Base-by-base conservation (phyloP, 2,797 vertebrate genomes). In the Orientallactaga sibirica region DNA sequence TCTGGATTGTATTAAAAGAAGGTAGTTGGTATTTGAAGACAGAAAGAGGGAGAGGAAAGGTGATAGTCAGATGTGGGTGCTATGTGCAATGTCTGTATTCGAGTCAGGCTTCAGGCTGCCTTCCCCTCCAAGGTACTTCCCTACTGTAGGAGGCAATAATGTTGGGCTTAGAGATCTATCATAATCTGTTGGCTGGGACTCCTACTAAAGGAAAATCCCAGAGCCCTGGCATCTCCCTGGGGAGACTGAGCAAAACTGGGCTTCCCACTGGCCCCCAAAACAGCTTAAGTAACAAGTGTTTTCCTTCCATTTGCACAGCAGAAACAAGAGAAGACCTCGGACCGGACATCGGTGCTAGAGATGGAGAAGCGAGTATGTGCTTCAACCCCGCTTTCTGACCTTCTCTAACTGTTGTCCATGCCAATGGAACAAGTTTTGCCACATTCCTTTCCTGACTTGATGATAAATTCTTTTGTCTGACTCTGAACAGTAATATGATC, bases 281-380 rank as follows among this genome's bases (percentile, higher is more conserved):
- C 64, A 73, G n/a, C 43, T 58, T 22, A 66, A 79, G 43, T 98
- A 95, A 97, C 92, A 88, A 41, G 81, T 95, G 91, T 95, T 92
- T 96, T 82, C 94, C 97, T 98, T 97, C 95, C 37, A 33, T 97
- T 97, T 96, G 29, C 3, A 77, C 29, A 96, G 96, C 97, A 99
- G 99, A 99, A 99, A 96, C 99, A 99, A 41, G 99, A 99, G 97
- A 99, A 99, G 97, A 98, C 99, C 96, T 99, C 99, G 95, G 99
- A 99, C 97, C 98, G 99, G 93, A 99, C 99, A 37, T 98, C 98
- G 86, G 98, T 98, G 94, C 98, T 99, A 95, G 99, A 99, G 96
- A 97, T 99, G 75, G 99, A 99, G 98, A 99, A 99, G 97, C 98
- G 98, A 98, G 99, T 99, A 98, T 0, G 98, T 61, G 15, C 82